Evolutionary conservation across 2,113 vertebrate species (phyloP).

Genomic region (Silurus asotus): DNA sequence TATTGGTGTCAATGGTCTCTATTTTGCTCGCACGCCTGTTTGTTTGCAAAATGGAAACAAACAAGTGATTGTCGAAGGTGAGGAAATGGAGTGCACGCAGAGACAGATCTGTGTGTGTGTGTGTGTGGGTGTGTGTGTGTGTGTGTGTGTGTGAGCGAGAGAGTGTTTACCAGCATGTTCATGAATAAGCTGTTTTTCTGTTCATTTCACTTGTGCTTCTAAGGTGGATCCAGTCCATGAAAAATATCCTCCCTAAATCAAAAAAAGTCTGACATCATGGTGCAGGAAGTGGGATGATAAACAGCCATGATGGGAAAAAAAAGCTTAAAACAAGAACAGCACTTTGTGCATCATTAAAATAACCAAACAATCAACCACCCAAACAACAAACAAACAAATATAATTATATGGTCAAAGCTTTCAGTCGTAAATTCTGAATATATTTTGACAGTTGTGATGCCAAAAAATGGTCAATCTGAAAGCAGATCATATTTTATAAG

Average conservation of each 20-base stretch:
- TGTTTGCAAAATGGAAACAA: constrained; percentile 73
- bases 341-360: neutral
- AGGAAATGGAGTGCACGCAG: constrained; percentile 66
- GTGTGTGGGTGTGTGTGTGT: constrained; percentile 19
- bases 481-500: neutral
- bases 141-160: constrained; percentile 22
- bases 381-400: neutral
- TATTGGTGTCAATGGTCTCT: constrained; percentile 63
- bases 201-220: neutral
- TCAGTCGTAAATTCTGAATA: too few species aligned
- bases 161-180: constrained; percentile 24
- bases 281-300: neutral
- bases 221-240: neutral
- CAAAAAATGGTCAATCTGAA: neutral
- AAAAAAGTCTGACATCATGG: neutral
- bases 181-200: constrained; percentile 17
- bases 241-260: neutral
- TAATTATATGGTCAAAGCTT: too few species aligned
- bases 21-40: constrained; percentile 61
- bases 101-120: constrained; percentile 45
- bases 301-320: neutral
- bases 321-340: neutral
- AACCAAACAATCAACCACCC: too few species aligned
- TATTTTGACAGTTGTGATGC: too few species aligned
- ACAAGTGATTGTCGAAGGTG: constrained; percentile 69